These are phyloP conservation scores for Moxostoma hubbsi DNA, from an alignment of 2,797 vertebrate species.

Conservation along the genomic window DNA sequence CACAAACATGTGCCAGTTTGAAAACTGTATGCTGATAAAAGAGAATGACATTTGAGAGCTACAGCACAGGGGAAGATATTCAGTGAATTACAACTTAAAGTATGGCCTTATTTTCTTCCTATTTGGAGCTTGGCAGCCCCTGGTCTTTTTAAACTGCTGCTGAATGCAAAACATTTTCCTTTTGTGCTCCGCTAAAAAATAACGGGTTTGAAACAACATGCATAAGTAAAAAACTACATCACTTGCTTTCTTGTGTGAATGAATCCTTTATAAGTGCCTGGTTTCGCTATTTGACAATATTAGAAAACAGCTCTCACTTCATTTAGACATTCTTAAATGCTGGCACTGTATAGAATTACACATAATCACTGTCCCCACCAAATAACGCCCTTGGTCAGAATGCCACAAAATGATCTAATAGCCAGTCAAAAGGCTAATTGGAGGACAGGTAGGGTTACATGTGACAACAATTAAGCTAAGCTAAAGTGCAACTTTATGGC, in stretches of 20 bases:
- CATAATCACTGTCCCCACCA: slow-evolving; percentile 72
- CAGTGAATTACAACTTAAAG: no score
- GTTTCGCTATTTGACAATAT: slow-evolving; percentile 7
- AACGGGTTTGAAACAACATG: slow-evolving; percentile 1
- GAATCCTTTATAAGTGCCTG: not conserved
- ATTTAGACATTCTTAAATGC: slow-evolving; percentile 62
- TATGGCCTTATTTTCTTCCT: no score
- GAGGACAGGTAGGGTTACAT: slow-evolving; percentile 84
- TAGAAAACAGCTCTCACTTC: slow-evolving; percentile 21
- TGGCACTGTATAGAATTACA: slow-evolving; percentile 72
- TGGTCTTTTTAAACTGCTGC: no score
- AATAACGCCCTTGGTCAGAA: slow-evolving; percentile 69
- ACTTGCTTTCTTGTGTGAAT: not conserved
- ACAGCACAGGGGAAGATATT: no score
- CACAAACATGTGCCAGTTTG: no score
- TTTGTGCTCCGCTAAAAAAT: no score
- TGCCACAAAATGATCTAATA: slow-evolving; percentile 76
- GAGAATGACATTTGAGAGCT: no score
- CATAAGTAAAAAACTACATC: not conserved
- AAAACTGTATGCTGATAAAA: no score
- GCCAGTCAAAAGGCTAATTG: slow-evolving; percentile 80
- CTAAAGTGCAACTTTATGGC: slow-evolving; percentile 74
- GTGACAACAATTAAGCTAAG: slow-evolving; percentile 81
- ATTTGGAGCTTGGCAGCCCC: no score
- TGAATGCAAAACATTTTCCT: no score